Conservation (phyloP, 2,888 invertebrate genomes). For the Xylota segnis region DNA sequence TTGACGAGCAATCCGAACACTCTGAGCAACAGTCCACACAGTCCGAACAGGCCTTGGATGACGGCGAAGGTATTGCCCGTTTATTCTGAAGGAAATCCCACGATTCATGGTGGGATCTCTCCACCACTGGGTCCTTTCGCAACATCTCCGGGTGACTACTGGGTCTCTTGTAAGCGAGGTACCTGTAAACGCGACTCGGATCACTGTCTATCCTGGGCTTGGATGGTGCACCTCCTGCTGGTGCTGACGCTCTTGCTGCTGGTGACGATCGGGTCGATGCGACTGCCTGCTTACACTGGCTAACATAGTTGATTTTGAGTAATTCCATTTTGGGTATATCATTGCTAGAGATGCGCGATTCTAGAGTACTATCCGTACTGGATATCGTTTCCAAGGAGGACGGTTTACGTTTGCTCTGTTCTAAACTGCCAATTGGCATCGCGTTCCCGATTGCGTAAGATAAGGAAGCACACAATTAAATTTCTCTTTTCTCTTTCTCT, state of each 20-base stretch:
- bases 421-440: constrained; percentile 81
- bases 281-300: constrained; percentile 81
- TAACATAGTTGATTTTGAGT: constrained; percentile 84
- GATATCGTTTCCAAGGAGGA: constrained; percentile 69
- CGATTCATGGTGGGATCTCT: constrained; percentile 77
- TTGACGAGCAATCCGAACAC: constrained; percentile 78
- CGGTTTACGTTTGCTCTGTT: constrained; percentile 78
- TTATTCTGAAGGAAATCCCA: constrained; percentile 81
- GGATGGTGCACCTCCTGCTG: constrained; percentile 77
- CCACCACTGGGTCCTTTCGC: constrained; percentile 58
- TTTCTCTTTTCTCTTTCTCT: constrained; percentile 33
- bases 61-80: constrained; percentile 58
- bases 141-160: constrained; percentile 60
- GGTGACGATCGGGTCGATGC: constrained; percentile 51
- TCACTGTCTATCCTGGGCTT: constrained; percentile 49
- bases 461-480: background rate
- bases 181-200: constrained; percentile 60
- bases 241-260: constrained; percentile 37
- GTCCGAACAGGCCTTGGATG: constrained; percentile 54
- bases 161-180: constrained; percentile 73
- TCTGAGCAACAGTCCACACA: constrained; percentile 78
- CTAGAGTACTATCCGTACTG: constrained; percentile 80
- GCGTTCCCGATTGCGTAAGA: constrained; percentile 62
- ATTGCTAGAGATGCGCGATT: constrained; percentile 81
- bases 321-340: constrained; percentile 84